Percentiles rank a stretch among this genome's conserved stretches.
These are phyloP conservation scores for Drosophila pseudoobscura DNA, from an alignment of 1,140 invertebrate genomes.

Conservation along the genomic window DNA sequence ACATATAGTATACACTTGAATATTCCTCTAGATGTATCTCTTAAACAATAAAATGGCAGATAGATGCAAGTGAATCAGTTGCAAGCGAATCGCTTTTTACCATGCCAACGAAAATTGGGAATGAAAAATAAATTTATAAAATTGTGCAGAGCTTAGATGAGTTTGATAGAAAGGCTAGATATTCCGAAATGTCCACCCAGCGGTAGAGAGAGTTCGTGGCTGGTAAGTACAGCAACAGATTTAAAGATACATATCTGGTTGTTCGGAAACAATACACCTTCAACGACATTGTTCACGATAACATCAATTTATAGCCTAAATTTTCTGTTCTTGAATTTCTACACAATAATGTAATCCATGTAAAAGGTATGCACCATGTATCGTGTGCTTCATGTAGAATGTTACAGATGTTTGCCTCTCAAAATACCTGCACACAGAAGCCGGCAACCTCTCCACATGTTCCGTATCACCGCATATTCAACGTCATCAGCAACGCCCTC, in stretches of 20 bases:
- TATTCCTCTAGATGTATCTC: conserved; percentile 18
- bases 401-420: background rate
- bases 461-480: conserved; percentile 22
- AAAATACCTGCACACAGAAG: conserved; percentile 3
- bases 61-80: conserved; percentile 15
- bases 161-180: conserved; percentile 9
- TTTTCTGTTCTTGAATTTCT: no score
- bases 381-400: no score
- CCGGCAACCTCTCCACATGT: background rate
- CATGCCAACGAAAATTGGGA: conserved; percentile 30
- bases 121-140: conserved; percentile 22
- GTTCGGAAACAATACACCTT: no score
- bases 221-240: no score
- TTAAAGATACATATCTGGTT: no score
- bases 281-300: no score
- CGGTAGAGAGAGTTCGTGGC: no score
- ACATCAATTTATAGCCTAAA: no score
- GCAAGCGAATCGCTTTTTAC: conserved; percentile 20
- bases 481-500: conserved; percentile 21
- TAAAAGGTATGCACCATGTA: no score
- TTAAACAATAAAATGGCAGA: conserved; percentile 31
- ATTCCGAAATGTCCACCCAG: background rate
- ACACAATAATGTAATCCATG: no score
- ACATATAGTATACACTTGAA: background rate
- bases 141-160: conserved; percentile 22